phyloP scores from a whole-genome alignment of 2,888 invertebrate species.

The Eupithecia pulchellata region DNA sequence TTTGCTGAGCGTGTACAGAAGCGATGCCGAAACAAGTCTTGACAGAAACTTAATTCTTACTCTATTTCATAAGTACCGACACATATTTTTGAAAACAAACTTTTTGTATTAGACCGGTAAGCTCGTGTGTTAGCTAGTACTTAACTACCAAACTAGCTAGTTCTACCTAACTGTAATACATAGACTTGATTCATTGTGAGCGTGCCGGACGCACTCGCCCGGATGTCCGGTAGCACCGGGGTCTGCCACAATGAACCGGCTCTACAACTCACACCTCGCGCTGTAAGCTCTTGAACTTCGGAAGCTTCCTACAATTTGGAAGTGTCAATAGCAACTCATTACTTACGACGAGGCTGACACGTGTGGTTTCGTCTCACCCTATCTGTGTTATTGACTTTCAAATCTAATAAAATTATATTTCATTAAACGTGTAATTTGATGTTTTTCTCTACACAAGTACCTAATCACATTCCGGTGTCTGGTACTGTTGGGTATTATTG shows the following conservation, averaged over 20 bases:
- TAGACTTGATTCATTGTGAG: background rate
- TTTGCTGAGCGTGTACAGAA: background rate
- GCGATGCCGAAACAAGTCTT: background rate
- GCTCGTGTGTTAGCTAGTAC: background rate
- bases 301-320: background rate
- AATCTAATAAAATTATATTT: background rate
- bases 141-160: background rate
- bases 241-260: background rate
- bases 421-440: background rate
- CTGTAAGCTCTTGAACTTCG: background rate
- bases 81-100: background rate
- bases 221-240: background rate
- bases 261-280: background rate
- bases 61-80: background rate
- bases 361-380: background rate
- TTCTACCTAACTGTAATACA: background rate
- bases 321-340: background rate
- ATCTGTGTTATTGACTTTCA: background rate
- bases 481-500: background rate
- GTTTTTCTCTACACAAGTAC: background rate
- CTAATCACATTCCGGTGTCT: background rate
- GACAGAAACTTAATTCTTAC: background rate
- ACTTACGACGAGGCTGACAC: background rate
- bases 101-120: background rate
- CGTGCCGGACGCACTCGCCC: background rate